These are phyloP conservation scores for Neoniphon sammara DNA, from an alignment of 2,797 vertebrate species.

Conservation along the genomic window DNA sequence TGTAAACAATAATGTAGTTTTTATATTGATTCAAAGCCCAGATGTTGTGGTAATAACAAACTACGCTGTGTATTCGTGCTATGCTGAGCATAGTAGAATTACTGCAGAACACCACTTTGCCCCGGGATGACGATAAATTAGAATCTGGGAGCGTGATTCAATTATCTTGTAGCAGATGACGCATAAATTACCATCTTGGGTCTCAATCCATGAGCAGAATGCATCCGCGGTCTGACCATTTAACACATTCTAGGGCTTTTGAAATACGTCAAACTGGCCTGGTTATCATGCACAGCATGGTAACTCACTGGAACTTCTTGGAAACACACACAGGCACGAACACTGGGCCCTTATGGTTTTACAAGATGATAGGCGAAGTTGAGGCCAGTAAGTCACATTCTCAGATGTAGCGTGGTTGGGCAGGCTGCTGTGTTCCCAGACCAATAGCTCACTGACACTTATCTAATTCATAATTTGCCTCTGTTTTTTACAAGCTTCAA, in stretches of 20 bases:
- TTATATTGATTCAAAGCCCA: neutral
- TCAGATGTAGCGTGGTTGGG: slow-evolving; percentile 63
- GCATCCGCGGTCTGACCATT: slow-evolving; percentile 52
- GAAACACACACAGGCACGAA: slow-evolving; percentile 8
- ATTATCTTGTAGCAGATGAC: slow-evolving; percentile 66
- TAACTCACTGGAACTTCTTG: slow-evolving; percentile 58
- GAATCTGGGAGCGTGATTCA: slow-evolving; percentile 42
- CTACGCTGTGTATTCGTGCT: neutral
- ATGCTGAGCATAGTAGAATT: slow-evolving; percentile 10
- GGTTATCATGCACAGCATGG: slow-evolving; percentile 24
- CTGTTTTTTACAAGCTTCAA: slow-evolving; percentile 61
- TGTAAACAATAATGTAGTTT: neutral
- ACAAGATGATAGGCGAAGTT: slow-evolving; percentile 63
- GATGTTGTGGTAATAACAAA: neutral
- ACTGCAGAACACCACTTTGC: slow-evolving; percentile 42
- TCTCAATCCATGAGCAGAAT: slow-evolving; percentile 44
- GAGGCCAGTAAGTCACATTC: slow-evolving; percentile 65
- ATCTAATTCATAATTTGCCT: slow-evolving; percentile 70
- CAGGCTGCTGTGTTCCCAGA: slow-evolving; percentile 66
- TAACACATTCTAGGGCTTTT: slow-evolving; percentile 58
- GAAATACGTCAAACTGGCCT: slow-evolving; percentile 26
- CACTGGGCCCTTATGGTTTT: slow-evolving; percentile 57
- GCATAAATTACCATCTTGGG: slow-evolving; percentile 47
- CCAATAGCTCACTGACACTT: slow-evolving; percentile 73
- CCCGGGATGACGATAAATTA: slow-evolving; percentile 27